Evolutionary conservation across 2,113 vertebrate genomes (phyloP).

Genomic region (Diphyllodes magnificus): DNA sequence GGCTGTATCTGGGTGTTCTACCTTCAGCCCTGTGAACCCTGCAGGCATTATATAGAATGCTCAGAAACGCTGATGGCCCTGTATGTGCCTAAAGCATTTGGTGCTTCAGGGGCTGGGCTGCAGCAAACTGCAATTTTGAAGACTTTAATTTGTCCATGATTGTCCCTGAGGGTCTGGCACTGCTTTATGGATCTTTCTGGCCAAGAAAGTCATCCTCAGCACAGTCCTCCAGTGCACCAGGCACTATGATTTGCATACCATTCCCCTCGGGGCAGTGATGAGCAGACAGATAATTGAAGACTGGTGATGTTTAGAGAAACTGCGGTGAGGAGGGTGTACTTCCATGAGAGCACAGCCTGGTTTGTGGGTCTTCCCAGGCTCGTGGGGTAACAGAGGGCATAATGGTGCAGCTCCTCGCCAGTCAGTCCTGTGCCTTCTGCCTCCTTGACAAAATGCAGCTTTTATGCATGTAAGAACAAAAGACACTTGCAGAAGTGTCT

Average conservation of each 20-base stretch:
- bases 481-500: neutral
- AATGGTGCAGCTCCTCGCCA: neutral
- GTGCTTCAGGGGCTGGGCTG: neutral
- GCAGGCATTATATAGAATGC: neutral
- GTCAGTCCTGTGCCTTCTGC: neutral
- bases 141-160: neutral
- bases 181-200: neutral
- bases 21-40: neutral
- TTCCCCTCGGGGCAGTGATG: neutral
- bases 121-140: neutral
- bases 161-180: neutral
- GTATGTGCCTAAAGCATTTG: neutral
- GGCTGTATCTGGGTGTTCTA: neutral
- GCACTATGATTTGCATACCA: neutral
- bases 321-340: neutral
- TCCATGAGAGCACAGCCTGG: neutral
- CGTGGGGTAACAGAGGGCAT: neutral
- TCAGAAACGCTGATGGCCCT: neutral
- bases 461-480: neutral
- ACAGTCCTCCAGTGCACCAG: neutral
- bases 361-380: neutral
- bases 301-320: neutral
- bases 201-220: neutral
- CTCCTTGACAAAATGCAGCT: neutral
- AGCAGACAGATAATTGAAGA: constrained; percentile 13